phyloP scores from a whole-genome alignment of 2,888 invertebrate genomes.

The Ctenicera cuprea region DNA sequence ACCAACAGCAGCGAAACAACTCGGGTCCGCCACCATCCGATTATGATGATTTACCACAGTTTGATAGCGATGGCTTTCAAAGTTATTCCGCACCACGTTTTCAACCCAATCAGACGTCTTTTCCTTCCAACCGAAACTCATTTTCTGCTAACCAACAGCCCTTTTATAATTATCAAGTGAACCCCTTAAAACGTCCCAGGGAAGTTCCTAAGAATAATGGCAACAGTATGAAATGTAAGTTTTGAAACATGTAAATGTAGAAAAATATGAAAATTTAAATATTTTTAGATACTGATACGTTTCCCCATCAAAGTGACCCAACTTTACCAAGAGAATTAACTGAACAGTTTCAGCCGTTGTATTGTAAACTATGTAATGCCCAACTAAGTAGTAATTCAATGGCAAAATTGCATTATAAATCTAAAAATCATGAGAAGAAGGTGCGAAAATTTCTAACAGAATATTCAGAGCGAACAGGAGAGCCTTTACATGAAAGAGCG shows the following conservation, averaged over 20 bases:
- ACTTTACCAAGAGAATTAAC: constrained; percentile 72
- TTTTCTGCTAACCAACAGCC: too few species aligned
- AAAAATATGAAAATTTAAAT: background rate
- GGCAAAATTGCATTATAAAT: constrained; percentile 75
- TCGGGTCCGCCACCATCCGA: background rate
- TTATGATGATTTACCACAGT: background rate
- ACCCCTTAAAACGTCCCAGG: background rate
- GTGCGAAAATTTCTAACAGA: constrained; percentile 72
- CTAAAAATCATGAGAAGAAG: constrained; percentile 75
- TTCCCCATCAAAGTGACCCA: constrained; percentile 66
- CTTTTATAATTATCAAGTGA: background rate
- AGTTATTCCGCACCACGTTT: too few species aligned
- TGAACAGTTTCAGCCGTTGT: constrained; percentile 72
- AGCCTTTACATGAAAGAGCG: constrained; percentile 69
- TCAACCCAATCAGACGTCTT: too few species aligned
- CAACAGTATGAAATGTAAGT: background rate
- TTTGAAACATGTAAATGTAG: background rate
- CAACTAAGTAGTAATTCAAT: constrained; percentile 72
- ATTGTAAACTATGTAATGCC: constrained; percentile 73
- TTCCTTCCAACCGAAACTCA: too few species aligned
- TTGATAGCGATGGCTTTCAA: too few species aligned
- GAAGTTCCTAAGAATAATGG: background rate
- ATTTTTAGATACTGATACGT: constrained; percentile 60
- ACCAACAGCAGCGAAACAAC: background rate
- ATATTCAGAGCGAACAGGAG: constrained; percentile 69